A percentile compares a stretch with the other conserved stretches of the same genome.
Evolutionary conservation across 2,113 vertebrate species (phyloP).

Genomic region (Notothenia rossii): DNA sequence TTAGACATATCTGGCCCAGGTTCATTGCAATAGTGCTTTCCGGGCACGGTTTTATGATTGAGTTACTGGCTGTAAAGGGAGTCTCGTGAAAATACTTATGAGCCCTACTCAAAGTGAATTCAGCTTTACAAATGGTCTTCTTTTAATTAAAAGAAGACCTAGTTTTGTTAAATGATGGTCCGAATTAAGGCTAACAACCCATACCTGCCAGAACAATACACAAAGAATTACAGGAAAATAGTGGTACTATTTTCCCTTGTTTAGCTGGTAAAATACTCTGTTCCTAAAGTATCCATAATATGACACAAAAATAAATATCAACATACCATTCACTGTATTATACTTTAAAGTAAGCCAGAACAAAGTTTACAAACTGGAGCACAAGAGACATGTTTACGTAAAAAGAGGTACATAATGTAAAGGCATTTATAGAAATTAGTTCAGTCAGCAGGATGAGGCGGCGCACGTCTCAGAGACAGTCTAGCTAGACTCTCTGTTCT

Average conservation of each 20-base stretch:
- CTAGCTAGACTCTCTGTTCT: slow-evolving; percentile 19
- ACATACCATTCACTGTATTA: background rate
- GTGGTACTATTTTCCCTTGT: background rate
- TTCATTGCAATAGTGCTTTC: slow-evolving; percentile 56
- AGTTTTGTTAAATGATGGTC: background rate
- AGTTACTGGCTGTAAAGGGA: slow-evolving; percentile 32
- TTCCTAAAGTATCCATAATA: background rate
- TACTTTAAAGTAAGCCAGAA: background rate
- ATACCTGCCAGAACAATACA: background rate
- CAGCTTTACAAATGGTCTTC: background rate
- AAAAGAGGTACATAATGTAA: slow-evolving; percentile 15
- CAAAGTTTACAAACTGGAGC: slow-evolving; percentile 34
- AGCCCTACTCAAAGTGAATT: background rate
- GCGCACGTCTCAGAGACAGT: slow-evolving; percentile 12
- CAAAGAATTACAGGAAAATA: background rate
- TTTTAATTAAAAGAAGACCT: background rate
- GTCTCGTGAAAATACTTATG: slow-evolving; percentile 39
- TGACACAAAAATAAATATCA: background rate
- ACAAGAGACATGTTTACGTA: slow-evolving; percentile 18
- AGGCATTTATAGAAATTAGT: slow-evolving; percentile 42
- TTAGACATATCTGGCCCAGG: slow-evolving; percentile 59
- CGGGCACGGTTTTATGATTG: slow-evolving; percentile 42
- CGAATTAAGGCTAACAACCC: background rate
- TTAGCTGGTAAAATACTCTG: background rate
- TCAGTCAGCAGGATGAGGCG: slow-evolving; percentile 24